Conservation (phyloP, 2,888 invertebrate species). For the Matsumyia berberina region DNA sequence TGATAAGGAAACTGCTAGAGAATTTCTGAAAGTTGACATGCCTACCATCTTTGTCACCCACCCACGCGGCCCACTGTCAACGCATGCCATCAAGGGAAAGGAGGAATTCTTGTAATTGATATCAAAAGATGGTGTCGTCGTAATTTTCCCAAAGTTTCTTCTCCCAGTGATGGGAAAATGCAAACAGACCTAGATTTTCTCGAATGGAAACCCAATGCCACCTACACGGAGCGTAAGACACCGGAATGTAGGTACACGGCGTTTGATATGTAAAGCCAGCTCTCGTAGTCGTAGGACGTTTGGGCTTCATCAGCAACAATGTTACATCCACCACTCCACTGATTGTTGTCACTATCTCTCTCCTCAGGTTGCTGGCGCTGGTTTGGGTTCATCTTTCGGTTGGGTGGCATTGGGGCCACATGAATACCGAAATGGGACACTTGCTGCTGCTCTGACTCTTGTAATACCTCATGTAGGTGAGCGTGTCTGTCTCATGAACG, state of each 20-base stretch:
- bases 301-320: conserved; percentile 34
- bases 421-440: conserved; percentile 22
- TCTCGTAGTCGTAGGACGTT: conserved; percentile 22
- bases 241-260: conserved; percentile 18
- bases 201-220: conserved; percentile 51
- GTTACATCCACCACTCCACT: conserved; percentile 36
- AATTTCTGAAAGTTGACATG: conserved; percentile 20
- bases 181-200: conserved; percentile 27
- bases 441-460: background rate
- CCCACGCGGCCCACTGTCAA: background rate
- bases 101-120: conserved; percentile 45
- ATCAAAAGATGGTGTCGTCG: conserved; percentile 33
- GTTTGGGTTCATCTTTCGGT: conserved; percentile 54
- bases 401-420: conserved; percentile 41
- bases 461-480: conserved; percentile 24
- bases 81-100: conserved; percentile 3
- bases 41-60: background rate
- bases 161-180: background rate
- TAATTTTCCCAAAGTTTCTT: conserved; percentile 50
- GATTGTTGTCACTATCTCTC: conserved; percentile 43
- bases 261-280: conserved; percentile 15
- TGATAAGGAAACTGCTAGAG: conserved; percentile 47
- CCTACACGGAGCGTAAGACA: conserved; percentile 51
- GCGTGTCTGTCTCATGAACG: conserved; percentile 19
- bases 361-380: conserved; percentile 44